Conservation (phyloP, 23 tunicate species). For the Trididemnum miniatum region DNA sequence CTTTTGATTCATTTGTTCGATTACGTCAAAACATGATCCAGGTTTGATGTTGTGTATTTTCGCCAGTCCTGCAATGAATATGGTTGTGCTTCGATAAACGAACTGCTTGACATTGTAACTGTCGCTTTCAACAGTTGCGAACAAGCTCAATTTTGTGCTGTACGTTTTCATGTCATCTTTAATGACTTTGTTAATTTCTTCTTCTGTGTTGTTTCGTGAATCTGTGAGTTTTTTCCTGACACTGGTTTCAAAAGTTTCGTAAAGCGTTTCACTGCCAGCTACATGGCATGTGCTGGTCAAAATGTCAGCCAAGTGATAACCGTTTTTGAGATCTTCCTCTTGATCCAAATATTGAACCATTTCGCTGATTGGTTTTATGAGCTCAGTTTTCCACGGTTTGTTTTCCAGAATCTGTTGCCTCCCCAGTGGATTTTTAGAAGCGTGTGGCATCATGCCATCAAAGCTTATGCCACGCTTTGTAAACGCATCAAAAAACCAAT, state of each 20-base stretch:
- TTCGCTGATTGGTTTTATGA: conserved; percentile 35
- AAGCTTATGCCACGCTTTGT: conserved; percentile 37
- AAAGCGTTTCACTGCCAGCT: conserved; percentile 18
- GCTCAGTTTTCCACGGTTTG: conserved; percentile 33
- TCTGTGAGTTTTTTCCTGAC: too few species aligned
- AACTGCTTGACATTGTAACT: not conserved
- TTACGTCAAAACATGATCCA: not conserved
- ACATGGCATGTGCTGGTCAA: conserved; percentile 14
- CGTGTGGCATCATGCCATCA: conserved; percentile 54
- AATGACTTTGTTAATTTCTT: not conserved
- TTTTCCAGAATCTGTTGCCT: conserved; percentile 21
- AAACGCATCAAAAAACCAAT: conserved; percentile 50
- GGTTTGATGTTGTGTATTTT: not conserved
- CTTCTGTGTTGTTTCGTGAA: not conserved
- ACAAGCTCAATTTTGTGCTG: not conserved
- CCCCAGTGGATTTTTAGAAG: conserved; percentile 47
- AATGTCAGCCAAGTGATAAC: conserved; percentile 46
- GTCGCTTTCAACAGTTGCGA: not conserved
- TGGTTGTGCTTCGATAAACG: not conserved
- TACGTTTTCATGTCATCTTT: not conserved
- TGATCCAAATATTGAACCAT: conserved; percentile 30
- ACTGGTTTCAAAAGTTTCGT: not conserved
- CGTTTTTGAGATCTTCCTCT: conserved; percentile 27
- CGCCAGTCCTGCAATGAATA: not conserved
- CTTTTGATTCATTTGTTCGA: not conserved